Evolutionary conservation across 2,888 invertebrate genomes (phyloP).

Genomic region (Meliscaeva auricollis): DNA sequence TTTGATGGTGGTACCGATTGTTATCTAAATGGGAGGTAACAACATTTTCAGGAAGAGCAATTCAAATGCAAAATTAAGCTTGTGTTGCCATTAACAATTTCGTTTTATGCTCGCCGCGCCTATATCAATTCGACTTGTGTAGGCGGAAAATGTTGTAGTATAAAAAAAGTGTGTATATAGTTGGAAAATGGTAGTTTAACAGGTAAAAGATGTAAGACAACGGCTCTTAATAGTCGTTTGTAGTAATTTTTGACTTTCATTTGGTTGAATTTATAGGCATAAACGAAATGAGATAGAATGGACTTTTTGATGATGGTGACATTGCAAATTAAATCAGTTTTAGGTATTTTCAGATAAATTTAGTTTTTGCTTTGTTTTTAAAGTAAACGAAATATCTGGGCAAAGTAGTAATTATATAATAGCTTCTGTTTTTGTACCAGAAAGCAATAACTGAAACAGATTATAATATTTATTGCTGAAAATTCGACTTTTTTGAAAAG

Average conservation of each 20-base stretch:
- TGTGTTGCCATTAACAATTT: conserved; percentile 57
- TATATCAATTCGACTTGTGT: conserved; percentile 26
- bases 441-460: too few relatives aligned
- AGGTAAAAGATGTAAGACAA: not conserved
- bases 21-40: conserved; percentile 58
- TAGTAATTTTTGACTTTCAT: conserved; percentile 39
- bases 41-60: conserved; percentile 57
- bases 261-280: not conserved
- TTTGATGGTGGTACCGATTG: conserved; percentile 50
- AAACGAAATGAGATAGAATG: conserved; percentile 22
- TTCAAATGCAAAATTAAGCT: conserved; percentile 66
- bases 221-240: conserved; percentile 45
- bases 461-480: too few relatives aligned
- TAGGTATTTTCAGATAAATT: too few relatives aligned
- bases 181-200: not conserved
- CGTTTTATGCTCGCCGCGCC: conserved; percentile 36
- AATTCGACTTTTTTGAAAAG: too few relatives aligned
- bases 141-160: not conserved
- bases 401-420: too few relatives aligned
- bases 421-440: too few relatives aligned
- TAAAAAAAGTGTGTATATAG: not conserved
- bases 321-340: not conserved
- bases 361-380: too few relatives aligned
- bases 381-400: too few relatives aligned
- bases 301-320: conserved; percentile 18